Evolutionary conservation across 2,113 vertebrate species (phyloP), one percentile per base, ranked within the genome.

Genomic region (Hydrolagus affinis): DNA sequence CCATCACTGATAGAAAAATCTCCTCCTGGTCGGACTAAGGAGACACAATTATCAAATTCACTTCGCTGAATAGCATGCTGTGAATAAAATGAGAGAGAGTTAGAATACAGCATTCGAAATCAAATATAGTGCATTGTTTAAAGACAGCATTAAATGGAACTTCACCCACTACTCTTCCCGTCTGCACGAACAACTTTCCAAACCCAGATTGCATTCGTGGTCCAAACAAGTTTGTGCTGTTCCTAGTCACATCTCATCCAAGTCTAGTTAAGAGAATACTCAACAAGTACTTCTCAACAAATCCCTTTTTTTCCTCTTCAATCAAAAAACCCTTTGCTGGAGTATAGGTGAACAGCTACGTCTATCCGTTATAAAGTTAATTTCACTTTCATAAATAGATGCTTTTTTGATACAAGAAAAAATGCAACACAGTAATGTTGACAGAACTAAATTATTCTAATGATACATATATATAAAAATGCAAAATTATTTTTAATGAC

Each of bases 31-130:
- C 96, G 94, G 0, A 93, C 91, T 80, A 93, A 91, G 90, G 89
- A 91, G 86, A 93, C 94, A 80, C 89, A 93, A 75, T 89, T 92
- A 86, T 99, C 98, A 88, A 99, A 99, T 21, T 91, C 92, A 73
- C 93, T 93, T 91, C 98, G 96, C 90, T 99, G 97, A 87, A 93
- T 91, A 86, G 95, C 92, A 87, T 96, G 95, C 98, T 99, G 87
- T 0, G 85, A 86, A 88, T 66, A 12, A 66, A 83, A 83, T 83
- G 0, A 32, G 17, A 66, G 44, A 64, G 30, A 83, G 30, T 80
- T n/a, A 64, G 62, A 62, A 83, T 30, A 66, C 2, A 21, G 32
- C 32, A 66, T 66, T 32, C 60, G 9, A 56, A 11, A 62, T 28
- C 7, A 66, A 66, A 19, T 19, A 32, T 44, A 4, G 0, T 0